A percentile compares a stretch with the other conserved stretches of the same genome.
Evolutionary conservation across 2,113 vertebrate genomes (phyloP).

Genomic region (Ardeotis arabs): DNA sequence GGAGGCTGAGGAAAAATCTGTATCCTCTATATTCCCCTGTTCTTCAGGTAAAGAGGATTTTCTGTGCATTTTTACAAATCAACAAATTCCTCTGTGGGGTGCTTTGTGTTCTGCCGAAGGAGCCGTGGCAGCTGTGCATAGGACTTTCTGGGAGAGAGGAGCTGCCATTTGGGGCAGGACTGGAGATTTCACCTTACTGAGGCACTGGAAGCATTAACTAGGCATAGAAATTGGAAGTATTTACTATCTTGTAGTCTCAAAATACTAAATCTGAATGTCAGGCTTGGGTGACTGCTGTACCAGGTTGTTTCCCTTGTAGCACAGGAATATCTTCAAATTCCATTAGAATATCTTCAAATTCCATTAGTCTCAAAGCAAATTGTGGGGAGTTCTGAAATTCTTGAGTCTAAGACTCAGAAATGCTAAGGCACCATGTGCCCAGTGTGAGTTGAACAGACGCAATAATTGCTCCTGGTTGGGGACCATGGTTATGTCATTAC

Average conservation of each 20-base stretch:
- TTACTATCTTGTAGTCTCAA: background rate
- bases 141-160: background rate
- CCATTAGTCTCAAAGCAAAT: background rate
- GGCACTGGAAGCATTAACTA: background rate
- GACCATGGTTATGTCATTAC: fast-evolving
- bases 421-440: background rate
- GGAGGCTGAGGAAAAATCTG: background rate
- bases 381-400: background rate
- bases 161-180: background rate
- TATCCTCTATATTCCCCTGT: background rate
- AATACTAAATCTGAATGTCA: background rate
- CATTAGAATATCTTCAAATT: background rate
- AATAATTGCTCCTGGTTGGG: background rate
- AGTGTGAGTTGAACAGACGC: background rate
- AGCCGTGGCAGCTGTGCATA: fast-evolving
- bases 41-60: background rate
- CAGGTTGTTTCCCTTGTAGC: background rate
- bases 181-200: background rate
- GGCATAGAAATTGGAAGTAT: background rate
- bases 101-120: background rate
- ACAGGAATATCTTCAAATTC: background rate
- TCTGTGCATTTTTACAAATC: background rate
- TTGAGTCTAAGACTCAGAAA: background rate
- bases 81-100: background rate
- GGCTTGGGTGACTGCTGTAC: background rate